Evolutionary conservation across 2,888 invertebrate species (phyloP), one percentile per base, ranked within the genome.

Genomic region (Diabrotica balteata): DNA sequence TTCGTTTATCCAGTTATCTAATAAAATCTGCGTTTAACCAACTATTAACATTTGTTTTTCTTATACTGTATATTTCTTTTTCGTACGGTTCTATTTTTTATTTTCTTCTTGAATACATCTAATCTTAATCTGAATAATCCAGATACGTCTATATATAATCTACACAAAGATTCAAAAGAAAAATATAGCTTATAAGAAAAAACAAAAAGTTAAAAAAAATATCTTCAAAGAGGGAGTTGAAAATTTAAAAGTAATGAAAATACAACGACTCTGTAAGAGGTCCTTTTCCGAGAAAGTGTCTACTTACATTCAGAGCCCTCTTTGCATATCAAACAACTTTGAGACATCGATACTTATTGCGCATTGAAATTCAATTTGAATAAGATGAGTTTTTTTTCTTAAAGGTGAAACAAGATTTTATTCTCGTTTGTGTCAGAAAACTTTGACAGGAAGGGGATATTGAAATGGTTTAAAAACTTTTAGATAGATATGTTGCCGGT

Each of bases 251-350:
- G 59, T 64, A 69, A 69, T 66, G 54, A 62, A 59, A 61, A 61
- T 61, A 53, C 59, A 65, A 47, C 11, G 53, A 45, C 32, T 51
- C 44, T 17, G 10, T 51, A 44, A 46, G 59, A 59, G 59, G 44
- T 22, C 17, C 43, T 17, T 60, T 52, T 52, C 45, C 44, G 17
- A 58, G 52, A 60, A 60, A 52, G 60, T 61, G 53, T 61, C 61
- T 61, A 32, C 53, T 61, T 61, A 61, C 46, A 42, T 54, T 61
- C 54, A 54, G 46, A 54, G 47, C 59, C 60, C 53, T 44, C 55
- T 69, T 69, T 69, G 60, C 66, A 64, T 67, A 63, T 67, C 66
- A 67, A 66, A 69, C 67, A 66, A 54, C 57, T 66, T 63, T 63
- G 57, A 58, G 52, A 69, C 63, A 63, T 61, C 60, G 57, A 69